Evolutionary conservation across 2,888 invertebrate genomes (phyloP).

Genomic region (Onchidella celtica): DNA sequence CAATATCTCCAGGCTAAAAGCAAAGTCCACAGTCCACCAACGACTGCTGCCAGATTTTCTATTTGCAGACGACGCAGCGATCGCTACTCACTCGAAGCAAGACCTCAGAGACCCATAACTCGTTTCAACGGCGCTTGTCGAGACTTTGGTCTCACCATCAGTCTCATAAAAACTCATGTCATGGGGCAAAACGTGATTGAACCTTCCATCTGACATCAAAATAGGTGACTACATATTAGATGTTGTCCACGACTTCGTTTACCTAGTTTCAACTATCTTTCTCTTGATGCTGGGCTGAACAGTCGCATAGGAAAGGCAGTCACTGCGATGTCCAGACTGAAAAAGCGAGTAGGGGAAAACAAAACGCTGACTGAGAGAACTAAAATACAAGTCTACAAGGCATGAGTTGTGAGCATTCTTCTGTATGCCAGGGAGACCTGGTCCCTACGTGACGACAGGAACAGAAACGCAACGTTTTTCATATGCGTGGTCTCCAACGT

Average conservation of each 20-base stretch:
- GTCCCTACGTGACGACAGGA: no score
- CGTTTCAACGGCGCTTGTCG: background rate
- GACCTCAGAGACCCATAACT: background rate
- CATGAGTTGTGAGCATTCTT: background rate
- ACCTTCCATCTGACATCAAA: background rate
- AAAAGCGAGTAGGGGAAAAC: background rate
- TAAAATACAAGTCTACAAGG: background rate
- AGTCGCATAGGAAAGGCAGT: constrained; percentile 10
- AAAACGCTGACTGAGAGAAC: background rate
- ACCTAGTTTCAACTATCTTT: constrained; percentile 5
- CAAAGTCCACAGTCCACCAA: background rate
- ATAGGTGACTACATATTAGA: constrained; percentile 4
- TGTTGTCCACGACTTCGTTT: constrained; percentile 1
- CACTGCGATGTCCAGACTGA: background rate
- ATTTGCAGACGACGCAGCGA: background rate
- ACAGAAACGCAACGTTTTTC: background rate
- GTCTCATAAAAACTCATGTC: background rate
- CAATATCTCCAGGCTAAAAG: background rate
- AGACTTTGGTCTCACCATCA: background rate
- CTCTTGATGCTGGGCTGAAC: constrained; percentile 11
- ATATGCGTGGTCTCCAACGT: background rate
- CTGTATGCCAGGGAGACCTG: constrained; percentile 4
- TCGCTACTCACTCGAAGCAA: background rate
- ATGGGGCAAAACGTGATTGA: background rate
- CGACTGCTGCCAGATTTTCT: no score